phyloP scores from a whole-genome alignment of 2,888 invertebrate species.

The Cremastinae sp. region DNA sequence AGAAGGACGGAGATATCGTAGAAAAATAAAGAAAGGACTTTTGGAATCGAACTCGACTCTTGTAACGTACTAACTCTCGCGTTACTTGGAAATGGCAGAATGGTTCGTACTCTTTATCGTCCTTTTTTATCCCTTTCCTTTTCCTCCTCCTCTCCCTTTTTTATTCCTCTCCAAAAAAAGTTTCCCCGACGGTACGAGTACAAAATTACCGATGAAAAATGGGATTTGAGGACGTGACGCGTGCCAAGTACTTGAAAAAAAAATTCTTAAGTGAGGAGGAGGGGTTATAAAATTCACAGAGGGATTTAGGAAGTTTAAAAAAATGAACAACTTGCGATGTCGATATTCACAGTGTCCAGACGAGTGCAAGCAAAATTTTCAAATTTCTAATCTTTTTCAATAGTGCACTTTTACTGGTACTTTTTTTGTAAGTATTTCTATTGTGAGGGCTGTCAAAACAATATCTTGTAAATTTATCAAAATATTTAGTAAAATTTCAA shows the following conservation, averaged over 20 bases:
- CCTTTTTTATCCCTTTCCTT: not conserved
- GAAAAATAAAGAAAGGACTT: conserved; percentile 9
- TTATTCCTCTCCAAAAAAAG: too few relatives aligned
- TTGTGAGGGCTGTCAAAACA: too few relatives aligned
- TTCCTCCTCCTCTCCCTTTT: not conserved
- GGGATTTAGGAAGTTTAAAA: conserved; percentile 5
- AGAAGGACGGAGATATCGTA: conserved; percentile 12
- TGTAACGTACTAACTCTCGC: conserved; percentile 18
- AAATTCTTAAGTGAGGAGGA: not conserved
- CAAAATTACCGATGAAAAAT: conserved; percentile 50
- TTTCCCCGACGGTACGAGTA: conserved; percentile 1
- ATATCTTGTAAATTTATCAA: too few relatives aligned
- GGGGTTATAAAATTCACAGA: not conserved
- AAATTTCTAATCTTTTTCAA: too few relatives aligned
- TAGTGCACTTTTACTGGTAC: too few relatives aligned
- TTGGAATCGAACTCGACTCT: conserved; percentile 40
- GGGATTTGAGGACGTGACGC: conserved; percentile 28
- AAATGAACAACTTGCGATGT: too few relatives aligned
- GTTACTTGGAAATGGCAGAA: conserved; percentile 50
- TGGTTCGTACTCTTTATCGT: conserved; percentile 25
- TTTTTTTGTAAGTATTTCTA: too few relatives aligned
- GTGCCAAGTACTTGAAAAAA: conserved; percentile 40
- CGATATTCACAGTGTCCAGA: too few relatives aligned
- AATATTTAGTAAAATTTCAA: too few relatives aligned
- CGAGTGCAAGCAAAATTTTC: too few relatives aligned